Percentiles rank a stretch among this genome's conserved stretches.
phyloP scores from a whole-genome alignment of 2,797 vertebrate genomes.

The Coranthus polyacanthus region DNA sequence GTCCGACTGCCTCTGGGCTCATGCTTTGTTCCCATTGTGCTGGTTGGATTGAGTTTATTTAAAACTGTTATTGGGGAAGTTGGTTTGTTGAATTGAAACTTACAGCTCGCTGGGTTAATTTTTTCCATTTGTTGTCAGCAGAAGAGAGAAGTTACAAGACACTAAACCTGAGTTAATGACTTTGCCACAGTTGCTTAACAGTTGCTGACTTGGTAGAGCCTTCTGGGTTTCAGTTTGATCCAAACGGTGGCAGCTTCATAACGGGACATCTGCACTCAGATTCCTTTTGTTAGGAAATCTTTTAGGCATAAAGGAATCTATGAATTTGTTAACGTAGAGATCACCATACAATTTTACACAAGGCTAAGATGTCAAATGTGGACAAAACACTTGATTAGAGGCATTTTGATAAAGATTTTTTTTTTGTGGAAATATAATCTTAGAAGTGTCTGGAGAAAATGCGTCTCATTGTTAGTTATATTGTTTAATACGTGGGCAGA shows the following conservation, averaged over 20 bases:
- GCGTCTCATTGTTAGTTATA: too few species aligned
- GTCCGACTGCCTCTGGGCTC: background rate
- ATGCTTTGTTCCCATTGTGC: constrained; percentile 9
- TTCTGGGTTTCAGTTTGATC: background rate
- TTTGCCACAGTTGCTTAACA: constrained; percentile 8
- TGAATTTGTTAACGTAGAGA: background rate
- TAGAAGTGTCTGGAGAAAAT: too few species aligned
- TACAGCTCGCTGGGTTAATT: constrained; percentile 36
- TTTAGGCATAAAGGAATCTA: too few species aligned
- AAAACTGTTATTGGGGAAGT: constrained; percentile 61
- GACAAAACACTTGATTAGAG: background rate
- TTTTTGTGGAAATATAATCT: background rate
- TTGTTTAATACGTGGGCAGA: background rate
- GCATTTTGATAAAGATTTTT: constrained; percentile 1
- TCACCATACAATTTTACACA: background rate
- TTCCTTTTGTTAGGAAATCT: too few species aligned
- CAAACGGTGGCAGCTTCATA: too few species aligned
- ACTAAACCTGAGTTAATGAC: constrained; percentile 9
- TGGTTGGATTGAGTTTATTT: constrained; percentile 28
- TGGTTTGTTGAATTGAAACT: constrained; percentile 72
- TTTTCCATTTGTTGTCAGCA: constrained; percentile 56
- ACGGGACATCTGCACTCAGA: too few species aligned
- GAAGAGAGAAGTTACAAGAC: constrained; percentile 57
- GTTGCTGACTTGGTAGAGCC: constrained; percentile 2
- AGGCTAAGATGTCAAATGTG: background rate